Evolutionary conservation across 2,888 invertebrate genomes (phyloP).

Genomic region (Pyrrhosoma nymphula): DNA sequence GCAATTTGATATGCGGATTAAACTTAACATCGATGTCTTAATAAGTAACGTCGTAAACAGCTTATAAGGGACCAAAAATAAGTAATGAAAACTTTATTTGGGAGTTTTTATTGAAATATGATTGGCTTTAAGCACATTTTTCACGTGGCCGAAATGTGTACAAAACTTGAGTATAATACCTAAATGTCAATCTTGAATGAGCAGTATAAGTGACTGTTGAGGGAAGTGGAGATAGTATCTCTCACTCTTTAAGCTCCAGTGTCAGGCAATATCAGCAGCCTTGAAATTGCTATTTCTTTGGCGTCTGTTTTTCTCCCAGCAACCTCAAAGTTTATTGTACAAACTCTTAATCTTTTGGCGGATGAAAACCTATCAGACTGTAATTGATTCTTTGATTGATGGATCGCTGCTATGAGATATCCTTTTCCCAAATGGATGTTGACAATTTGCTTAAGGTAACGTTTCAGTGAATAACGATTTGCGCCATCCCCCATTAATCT

Average conservation of each 20-base stretch:
- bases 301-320: neutral
- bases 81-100: too few species aligned
- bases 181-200: too few species aligned
- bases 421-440: constrained; percentile 30
- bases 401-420: neutral
- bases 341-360: neutral
- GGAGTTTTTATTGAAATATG: too few species aligned
- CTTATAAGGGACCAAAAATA: too few species aligned
- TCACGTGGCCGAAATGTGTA: too few species aligned
- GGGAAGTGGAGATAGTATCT: neutral
- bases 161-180: too few species aligned
- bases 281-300: neutral
- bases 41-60: too few species aligned
- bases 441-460: constrained; percentile 13
- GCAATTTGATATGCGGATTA: too few species aligned
- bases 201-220: neutral
- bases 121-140: too few species aligned
- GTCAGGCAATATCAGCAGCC: neutral
- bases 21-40: too few species aligned
- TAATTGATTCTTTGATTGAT: constrained; percentile 44
- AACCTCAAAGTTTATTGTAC: neutral
- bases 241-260: neutral
- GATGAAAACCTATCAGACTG: neutral
- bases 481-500: neutral
- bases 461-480: constrained; percentile 4